Conservation (phyloP, 1,140 invertebrate genomes). For the Aphidius ervi region DNA sequence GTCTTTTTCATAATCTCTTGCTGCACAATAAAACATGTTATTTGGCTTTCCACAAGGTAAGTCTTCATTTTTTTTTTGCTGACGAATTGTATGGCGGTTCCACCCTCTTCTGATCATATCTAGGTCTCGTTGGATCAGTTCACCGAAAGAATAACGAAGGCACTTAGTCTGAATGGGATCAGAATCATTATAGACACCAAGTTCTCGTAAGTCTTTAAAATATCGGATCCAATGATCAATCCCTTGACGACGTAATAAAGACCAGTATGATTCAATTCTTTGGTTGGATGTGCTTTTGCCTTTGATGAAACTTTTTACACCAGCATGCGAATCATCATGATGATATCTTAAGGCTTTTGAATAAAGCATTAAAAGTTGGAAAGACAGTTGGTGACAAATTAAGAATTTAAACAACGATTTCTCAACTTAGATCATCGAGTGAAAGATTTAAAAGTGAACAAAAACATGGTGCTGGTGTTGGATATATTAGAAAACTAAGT, state of each 20-base stretch:
- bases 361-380: constrained; percentile 4
- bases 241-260: constrained; percentile 8
- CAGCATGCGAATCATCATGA: no score
- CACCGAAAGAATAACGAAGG: constrained; percentile 20
- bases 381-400: background rate
- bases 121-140: constrained; percentile 17
- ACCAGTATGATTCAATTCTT: constrained; percentile 21
- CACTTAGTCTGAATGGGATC: constrained; percentile 16
- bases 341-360: no score
- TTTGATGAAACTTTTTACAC: constrained; percentile 11
- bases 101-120: constrained; percentile 16
- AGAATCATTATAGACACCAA: constrained; percentile 14
- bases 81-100: constrained; percentile 18
- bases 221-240: constrained; percentile 21
- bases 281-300: constrained; percentile 22
- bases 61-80: constrained; percentile 16
- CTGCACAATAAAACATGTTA: constrained; percentile 17
- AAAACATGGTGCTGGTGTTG: background rate
- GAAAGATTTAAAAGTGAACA: background rate
- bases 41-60: constrained; percentile 19
- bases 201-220: constrained; percentile 21
- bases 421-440: background rate
- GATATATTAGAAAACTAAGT: constrained; percentile 1
- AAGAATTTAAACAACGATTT: constrained; percentile 1
- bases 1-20: constrained; percentile 9